Evolutionary conservation across 1,140 invertebrate genomes (phyloP).

Genomic region (Bilobella aurantiaca): DNA sequence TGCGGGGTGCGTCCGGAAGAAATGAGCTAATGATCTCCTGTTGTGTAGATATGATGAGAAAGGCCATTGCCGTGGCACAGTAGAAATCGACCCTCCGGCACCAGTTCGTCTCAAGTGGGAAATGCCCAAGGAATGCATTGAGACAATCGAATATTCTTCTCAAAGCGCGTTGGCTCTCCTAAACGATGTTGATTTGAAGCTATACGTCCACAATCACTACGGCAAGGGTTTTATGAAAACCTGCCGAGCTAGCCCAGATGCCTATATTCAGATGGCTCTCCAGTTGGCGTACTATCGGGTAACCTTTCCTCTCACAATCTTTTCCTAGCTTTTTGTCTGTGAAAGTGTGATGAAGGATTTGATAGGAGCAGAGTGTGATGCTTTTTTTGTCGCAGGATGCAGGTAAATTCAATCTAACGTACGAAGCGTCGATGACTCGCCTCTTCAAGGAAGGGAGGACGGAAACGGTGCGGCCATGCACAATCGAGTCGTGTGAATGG

Average conservation of each 20-base stretch:
- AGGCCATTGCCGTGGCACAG: conserved; percentile 63
- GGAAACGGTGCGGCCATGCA: conserved; percentile 93
- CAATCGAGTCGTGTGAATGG: conserved; percentile 80
- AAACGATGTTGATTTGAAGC: conserved; percentile 74
- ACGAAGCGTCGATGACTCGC: conserved; percentile 97
- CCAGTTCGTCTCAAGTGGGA: conserved; percentile 82
- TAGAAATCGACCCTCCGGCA: conserved; percentile 56
- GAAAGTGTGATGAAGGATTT: too few species aligned
- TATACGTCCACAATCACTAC: conserved; percentile 70
- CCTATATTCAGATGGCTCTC: conserved; percentile 89
- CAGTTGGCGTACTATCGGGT: conserved; percentile 83
- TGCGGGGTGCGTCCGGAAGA: too few species aligned
- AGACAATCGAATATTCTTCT: conserved; percentile 51
- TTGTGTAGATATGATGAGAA: conserved; percentile 61
- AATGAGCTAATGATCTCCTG: too few species aligned
- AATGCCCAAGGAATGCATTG: conserved; percentile 51
- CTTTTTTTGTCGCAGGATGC: too few species aligned
- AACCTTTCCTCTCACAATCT: conserved; percentile 15
- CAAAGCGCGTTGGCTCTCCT: conserved; percentile 47
- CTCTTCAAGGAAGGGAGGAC: conserved; percentile 92
- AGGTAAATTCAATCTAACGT: conserved; percentile 84
- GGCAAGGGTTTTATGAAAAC: conserved; percentile 95
- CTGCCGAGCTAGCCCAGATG: conserved; percentile 82
- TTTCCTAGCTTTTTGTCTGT: too few species aligned
- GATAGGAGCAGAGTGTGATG: neutral